Percentiles rank a stretch among this genome's conserved stretches.
Conservation (phyloP, 53 echinoderm and acorn worm genomes). For the Zoroaster sp. region DNA sequence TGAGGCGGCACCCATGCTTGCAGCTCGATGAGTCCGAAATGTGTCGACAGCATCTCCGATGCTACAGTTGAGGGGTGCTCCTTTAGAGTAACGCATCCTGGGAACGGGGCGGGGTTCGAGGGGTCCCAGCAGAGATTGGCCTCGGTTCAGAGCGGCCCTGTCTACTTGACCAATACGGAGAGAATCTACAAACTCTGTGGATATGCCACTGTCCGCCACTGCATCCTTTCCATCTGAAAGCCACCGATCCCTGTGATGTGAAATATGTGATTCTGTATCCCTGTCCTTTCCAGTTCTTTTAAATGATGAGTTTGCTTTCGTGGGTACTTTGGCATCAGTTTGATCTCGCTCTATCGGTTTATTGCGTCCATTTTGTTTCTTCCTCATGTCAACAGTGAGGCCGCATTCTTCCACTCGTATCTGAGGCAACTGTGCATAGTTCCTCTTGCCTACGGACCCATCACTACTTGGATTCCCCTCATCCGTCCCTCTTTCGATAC, state of each 20-base stretch:
- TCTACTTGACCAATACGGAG: conserved; percentile 25
- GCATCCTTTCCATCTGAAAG: background rate
- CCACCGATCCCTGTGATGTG: background rate
- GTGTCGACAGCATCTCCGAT: conserved; percentile 43
- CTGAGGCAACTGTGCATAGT: conserved; percentile 45
- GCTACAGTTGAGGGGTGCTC: background rate
- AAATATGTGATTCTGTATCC: background rate
- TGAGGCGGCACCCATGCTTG: conserved; percentile 14
- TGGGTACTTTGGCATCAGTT: background rate
- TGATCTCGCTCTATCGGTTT: background rate
- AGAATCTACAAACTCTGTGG: conserved; percentile 36
- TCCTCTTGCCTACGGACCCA: background rate
- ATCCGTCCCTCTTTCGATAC: background rate
- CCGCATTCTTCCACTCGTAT: conserved; percentile 80
- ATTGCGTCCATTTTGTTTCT: background rate
- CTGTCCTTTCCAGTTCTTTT: background rate
- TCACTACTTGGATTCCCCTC: background rate
- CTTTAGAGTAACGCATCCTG: conserved; percentile 7
- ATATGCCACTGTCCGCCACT: background rate
- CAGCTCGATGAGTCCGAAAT: background rate
- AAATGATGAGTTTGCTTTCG: background rate
- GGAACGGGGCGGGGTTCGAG: background rate
- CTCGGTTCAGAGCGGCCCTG: background rate
- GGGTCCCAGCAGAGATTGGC: conserved; percentile 10
- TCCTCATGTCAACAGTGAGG: conserved; percentile 68